A percentile compares a stretch with the other conserved stretches of the same genome.
phyloP scores from a whole-genome alignment of 1,140 invertebrate species.

The Calephelis virginiensis region DNA sequence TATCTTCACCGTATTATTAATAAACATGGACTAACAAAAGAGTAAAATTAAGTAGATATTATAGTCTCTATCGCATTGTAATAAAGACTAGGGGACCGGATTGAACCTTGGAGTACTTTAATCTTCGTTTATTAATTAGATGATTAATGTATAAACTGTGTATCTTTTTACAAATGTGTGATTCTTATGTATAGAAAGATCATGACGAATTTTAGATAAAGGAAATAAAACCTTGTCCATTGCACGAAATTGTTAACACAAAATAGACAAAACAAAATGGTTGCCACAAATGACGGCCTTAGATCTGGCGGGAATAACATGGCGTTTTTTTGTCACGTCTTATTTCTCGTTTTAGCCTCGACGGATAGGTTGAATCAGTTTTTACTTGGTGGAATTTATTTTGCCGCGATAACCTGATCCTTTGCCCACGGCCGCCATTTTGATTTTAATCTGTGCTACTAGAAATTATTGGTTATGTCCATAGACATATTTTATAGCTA shows the following conservation, averaged over 20 bases:
- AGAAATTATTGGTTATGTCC: slow-evolving; percentile 44
- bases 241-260: slow-evolving; percentile 20
- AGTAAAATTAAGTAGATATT: too few species aligned
- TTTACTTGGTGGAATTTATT: slow-evolving; percentile 68
- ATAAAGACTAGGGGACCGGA: too few species aligned
- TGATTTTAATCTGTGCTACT: slow-evolving; percentile 50
- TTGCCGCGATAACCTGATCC: slow-evolving; percentile 63
- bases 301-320: slow-evolving; percentile 43
- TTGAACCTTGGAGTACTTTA: too few species aligned
- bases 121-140: too few species aligned
- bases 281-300: slow-evolving; percentile 53
- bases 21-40: too few species aligned
- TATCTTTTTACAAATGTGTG: too few species aligned
- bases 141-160: too few species aligned
- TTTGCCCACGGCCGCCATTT: slow-evolving; percentile 55
- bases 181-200: too few species aligned
- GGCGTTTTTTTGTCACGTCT: slow-evolving; percentile 57
- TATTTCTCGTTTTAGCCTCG: slow-evolving; percentile 59
- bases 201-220: too few species aligned
- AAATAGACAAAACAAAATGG: slow-evolving; percentile 61
- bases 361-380: slow-evolving; percentile 63
- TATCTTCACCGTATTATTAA: too few species aligned
- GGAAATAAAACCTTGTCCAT: slow-evolving; percentile 1
- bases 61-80: too few species aligned
- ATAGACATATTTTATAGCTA: neutral